A percentile compares a stretch with the other conserved stretches of the same genome.
Evolutionary conservation across 2,113 vertebrate species (phyloP).

Genomic region (Oryzias javanicus): DNA sequence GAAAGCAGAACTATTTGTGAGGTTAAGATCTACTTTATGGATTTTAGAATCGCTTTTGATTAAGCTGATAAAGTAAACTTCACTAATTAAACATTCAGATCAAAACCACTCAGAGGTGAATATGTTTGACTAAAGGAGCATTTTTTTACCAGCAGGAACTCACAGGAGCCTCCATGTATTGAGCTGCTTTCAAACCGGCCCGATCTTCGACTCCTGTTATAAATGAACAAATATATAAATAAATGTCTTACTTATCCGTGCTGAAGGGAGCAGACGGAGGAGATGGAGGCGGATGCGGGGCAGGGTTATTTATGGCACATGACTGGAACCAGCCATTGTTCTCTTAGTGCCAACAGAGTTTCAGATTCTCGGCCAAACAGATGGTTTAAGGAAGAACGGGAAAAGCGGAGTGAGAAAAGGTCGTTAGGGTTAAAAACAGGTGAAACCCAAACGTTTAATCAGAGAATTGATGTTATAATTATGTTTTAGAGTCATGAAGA

Average conservation of each 20-base stretch:
- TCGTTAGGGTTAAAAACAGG: no score
- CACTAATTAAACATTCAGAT: no score
- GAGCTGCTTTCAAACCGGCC: background rate
- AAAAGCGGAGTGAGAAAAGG: no score
- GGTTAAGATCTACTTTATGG: no score
- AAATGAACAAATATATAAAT: conserved; percentile 9
- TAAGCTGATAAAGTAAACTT: no score
- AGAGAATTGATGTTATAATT: no score
- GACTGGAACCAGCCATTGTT: conserved; percentile 4
- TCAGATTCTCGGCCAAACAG: conserved; percentile 3
- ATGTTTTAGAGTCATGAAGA: no score
- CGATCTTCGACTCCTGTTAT: background rate
- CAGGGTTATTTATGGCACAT: conserved; percentile 15
- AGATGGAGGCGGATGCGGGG: conserved; percentile 12
- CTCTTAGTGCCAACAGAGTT: conserved; percentile 9
- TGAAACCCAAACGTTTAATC: no score
- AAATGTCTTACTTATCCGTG: conserved; percentile 4
- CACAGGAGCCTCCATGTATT: background rate
- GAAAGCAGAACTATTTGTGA: no score
- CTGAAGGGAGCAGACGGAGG: conserved; percentile 23
- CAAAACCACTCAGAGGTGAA: no score
- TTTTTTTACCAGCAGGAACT: background rate
- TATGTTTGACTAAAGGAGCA: no score
- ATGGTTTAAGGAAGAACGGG: background rate
- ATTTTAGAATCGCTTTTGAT: no score